phyloP scores from a whole-genome alignment of 2,797 vertebrate genomes.

The Lepus oiostolus region DNA sequence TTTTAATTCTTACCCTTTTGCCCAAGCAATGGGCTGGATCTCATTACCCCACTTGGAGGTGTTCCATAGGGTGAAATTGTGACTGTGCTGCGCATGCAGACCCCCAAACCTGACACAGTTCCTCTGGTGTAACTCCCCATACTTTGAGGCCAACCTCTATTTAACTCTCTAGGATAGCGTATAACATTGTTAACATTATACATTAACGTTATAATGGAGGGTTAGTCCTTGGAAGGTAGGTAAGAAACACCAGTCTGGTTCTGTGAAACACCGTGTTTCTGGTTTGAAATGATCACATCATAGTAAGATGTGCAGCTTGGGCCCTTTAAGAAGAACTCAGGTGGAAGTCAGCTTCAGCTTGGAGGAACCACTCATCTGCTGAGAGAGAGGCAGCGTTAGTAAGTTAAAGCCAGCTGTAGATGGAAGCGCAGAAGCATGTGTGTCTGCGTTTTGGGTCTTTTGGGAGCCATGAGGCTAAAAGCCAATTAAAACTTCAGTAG shows the following conservation, averaged over 20 bases:
- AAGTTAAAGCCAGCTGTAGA: slow-evolving; percentile 44
- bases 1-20: slow-evolving; percentile 28
- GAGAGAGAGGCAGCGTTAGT: slow-evolving; percentile 56
- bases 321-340: slow-evolving; percentile 63
- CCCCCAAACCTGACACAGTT: neutral
- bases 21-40: neutral
- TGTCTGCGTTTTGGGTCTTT: slow-evolving; percentile 74
- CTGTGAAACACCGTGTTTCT: slow-evolving; percentile 49
- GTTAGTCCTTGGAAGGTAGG: neutral
- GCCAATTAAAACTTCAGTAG: slow-evolving; percentile 78
- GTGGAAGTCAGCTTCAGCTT: slow-evolving; percentile 20
- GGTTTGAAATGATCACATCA: neutral
- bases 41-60: neutral
- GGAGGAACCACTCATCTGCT: slow-evolving; percentile 47
- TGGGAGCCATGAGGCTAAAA: slow-evolving; percentile 78
- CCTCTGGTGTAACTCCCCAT: neutral
- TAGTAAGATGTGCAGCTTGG: slow-evolving; percentile 3
- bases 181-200: neutral
- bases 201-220: neutral
- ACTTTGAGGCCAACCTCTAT: neutral
- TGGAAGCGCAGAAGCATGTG: slow-evolving; percentile 18
- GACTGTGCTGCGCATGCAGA: neutral
- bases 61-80: neutral
- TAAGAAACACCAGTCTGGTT: slow-evolving; percentile 40
- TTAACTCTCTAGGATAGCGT: neutral